Base-by-base conservation (phyloP, 2,888 invertebrate species). In the Apotomis betuletana region DNA sequence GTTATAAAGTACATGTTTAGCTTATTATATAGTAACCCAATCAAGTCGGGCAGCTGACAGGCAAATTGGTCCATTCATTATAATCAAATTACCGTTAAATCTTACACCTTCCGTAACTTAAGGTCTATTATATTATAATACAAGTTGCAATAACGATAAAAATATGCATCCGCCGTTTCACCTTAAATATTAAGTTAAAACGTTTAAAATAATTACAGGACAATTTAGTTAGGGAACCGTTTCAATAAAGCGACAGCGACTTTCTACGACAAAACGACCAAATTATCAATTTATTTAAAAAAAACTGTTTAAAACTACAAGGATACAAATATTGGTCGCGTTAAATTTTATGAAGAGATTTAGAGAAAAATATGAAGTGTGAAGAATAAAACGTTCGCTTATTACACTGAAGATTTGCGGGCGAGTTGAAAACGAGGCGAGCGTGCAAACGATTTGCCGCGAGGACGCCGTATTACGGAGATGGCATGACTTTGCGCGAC, bases 141-240 rank as follows among this genome's bases (percentile, higher is more conserved):
- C 81, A 75, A 81, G 81, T 82, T 74, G 77, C 81, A 77, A 76
- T 84, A 81, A 80, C 78, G 82, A 86, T 88, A 88, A 90, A 90
- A 89, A 89, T 88, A 87, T 86, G 81, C 85, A 86, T 88, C 86
- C 84, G 79, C 80, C 75, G 82, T 81, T 86, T 87, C 84, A 79
- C 87, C 86, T 90, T 87, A 88, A 89, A 90, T 90, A 91, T 90
- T 89, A 90, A 89, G 87, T 90, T 84, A 88, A 87, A 90, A 81
- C 92, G 92, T 91, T 92, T 92, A 92, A 90, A 91, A 90, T 92
- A 91, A 92, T 92, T 90, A 90, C 85, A 75, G 85, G 81, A 87
- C 83, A 88, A 89, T 91, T 91, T 90, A 80, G 77, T 87, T 87
- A 87, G 83, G 80, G 79, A 13, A n/a, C 65, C 12, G 77, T 86